Evolutionary conservation across 2,888 invertebrate species (phyloP).

Genomic region (Polydesmus complanatus): DNA sequence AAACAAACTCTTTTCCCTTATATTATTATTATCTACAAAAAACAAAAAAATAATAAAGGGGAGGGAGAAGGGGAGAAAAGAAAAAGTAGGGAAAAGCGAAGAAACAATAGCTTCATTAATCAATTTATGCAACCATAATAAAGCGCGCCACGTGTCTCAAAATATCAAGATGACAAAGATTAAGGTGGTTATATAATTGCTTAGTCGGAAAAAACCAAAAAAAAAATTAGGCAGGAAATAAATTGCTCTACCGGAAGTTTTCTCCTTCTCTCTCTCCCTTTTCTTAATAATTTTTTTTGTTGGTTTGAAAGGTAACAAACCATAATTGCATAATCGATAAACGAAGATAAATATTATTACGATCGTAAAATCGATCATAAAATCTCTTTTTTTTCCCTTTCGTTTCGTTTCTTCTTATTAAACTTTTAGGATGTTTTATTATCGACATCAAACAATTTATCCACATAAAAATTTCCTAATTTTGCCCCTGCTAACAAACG

Average conservation of each 20-base stretch:
- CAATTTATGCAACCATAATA: neutral
- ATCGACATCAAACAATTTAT: neutral
- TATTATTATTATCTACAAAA: too few species aligned
- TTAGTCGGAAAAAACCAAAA: neutral
- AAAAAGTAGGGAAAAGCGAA: neutral
- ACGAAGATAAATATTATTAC: neutral
- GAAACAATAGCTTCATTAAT: neutral
- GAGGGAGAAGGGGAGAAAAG: too few species aligned
- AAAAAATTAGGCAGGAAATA: neutral
- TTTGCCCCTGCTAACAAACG: neutral
- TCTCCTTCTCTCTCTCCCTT: too few species aligned
- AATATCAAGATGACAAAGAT: neutral
- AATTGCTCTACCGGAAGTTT: neutral
- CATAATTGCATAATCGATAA: neutral
- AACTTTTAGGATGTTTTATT: neutral
- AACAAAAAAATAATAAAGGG: too few species aligned
- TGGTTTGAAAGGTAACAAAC: neutral
- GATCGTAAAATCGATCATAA: neutral
- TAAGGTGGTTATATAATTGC: neutral
- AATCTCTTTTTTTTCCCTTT: too few species aligned
- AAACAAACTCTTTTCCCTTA: too few species aligned
- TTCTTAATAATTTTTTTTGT: too few species aligned
- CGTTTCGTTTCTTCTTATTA: neutral
- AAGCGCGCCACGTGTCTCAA: neutral
- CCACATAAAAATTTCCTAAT: neutral